These are phyloP conservation scores for Melolontha melolontha DNA, from an alignment of 2,888 invertebrate genomes.

Conservation along the genomic window DNA sequence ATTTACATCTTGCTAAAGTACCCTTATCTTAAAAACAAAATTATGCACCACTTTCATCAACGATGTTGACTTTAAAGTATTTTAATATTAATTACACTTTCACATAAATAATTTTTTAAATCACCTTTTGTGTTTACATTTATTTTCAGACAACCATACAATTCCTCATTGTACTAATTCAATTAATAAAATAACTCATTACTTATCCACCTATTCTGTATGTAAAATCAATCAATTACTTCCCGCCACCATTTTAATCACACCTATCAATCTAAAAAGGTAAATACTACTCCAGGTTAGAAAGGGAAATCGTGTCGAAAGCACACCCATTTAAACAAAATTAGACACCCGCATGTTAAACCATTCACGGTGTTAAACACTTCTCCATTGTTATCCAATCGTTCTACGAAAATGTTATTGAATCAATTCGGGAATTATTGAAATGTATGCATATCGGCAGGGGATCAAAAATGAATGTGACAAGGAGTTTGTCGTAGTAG, in stretches of 20 bases:
- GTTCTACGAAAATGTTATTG: slow-evolving; percentile 13
- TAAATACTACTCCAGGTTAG: neutral
- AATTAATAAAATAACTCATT: slow-evolving; percentile 22
- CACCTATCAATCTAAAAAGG: slow-evolving; percentile 21
- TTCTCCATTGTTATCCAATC: slow-evolving; percentile 25
- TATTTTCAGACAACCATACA: too few species aligned
- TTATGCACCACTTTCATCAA: too few species aligned
- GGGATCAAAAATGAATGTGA: slow-evolving; percentile 8
- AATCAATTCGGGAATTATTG: slow-evolving; percentile 30
- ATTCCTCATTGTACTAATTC: slow-evolving; percentile 7
- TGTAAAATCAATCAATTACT: slow-evolving; percentile 26
- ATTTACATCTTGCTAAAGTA: too few species aligned
- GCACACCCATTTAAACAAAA: slow-evolving; percentile 28
- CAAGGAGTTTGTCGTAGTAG: too few species aligned
- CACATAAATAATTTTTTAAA: too few species aligned
- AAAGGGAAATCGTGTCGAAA: slow-evolving; percentile 5
- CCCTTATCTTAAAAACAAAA: too few species aligned
- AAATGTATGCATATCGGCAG: neutral
- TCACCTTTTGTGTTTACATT: too few species aligned
- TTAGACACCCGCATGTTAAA: slow-evolving; percentile 18
- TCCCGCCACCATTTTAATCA: slow-evolving; percentile 16
- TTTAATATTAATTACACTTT: too few species aligned
- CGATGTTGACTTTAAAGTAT: too few species aligned
- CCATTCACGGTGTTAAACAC: slow-evolving; percentile 9
- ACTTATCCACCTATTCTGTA: slow-evolving; percentile 10